A percentile compares a stretch with the other conserved stretches of the same genome.
Conservation (phyloP, 2,888 invertebrate species). For the Scaptomyza polygonia region DNA sequence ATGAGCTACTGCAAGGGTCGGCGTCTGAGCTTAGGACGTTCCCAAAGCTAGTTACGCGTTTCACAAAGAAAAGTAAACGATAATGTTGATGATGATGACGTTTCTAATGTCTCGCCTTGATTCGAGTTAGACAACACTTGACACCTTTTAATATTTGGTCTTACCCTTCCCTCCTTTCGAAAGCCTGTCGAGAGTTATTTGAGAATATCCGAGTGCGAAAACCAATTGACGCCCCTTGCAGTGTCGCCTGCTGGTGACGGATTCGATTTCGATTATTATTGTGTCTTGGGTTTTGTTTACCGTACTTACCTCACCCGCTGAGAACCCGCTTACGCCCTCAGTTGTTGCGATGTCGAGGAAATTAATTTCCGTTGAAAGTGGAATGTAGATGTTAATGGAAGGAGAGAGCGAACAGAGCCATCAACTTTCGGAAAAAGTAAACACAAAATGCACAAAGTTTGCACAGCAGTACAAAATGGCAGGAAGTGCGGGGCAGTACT, state of each 20-base stretch:
- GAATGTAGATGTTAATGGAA: constrained; percentile 7
- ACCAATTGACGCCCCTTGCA: constrained; percentile 44
- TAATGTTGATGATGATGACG: constrained; percentile 33
- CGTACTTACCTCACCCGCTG: constrained; percentile 32
- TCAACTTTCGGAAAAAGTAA: constrained; percentile 57
- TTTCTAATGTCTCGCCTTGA: constrained; percentile 29
- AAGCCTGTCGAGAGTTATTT: constrained; percentile 36
- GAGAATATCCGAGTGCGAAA: constrained; percentile 25
- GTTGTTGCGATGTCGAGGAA: constrained; percentile 43
- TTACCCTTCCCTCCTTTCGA: constrained; percentile 10
- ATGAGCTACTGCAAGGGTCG: constrained; percentile 5
- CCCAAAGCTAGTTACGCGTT: constrained; percentile 47
- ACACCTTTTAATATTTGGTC: constrained; percentile 70
- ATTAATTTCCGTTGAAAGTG: constrained; percentile 69
- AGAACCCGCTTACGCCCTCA: not conserved
- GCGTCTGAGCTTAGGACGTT: constrained; percentile 26
- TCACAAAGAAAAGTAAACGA: constrained; percentile 24
- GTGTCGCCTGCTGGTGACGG: constrained; percentile 68
- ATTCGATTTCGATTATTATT: constrained; percentile 74
- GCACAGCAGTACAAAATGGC: constrained; percentile 42
- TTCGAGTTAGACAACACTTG: constrained; percentile 63
- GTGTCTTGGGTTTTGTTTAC: constrained; percentile 72
- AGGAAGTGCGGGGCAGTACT: not conserved
- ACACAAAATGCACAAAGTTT: constrained; percentile 68
- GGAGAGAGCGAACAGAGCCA: constrained; percentile 6